These are phyloP conservation scores for Zalophus californianus DNA, from an alignment of 2,797 vertebrate genomes.

Conservation along the genomic window DNA sequence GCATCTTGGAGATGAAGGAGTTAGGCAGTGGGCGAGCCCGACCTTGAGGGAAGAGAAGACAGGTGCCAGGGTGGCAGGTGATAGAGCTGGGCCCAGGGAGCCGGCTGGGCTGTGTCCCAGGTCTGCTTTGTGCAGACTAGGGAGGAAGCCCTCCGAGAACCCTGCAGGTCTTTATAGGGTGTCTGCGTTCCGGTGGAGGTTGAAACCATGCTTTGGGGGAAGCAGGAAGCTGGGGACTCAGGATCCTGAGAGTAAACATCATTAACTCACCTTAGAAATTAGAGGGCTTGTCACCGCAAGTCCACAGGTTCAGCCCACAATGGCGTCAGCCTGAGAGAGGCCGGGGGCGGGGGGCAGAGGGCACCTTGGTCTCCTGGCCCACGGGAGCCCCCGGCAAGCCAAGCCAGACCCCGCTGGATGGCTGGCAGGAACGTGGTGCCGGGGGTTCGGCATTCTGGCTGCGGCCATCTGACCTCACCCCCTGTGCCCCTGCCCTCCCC, in stretches of 20 bases:
- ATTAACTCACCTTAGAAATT: neutral
- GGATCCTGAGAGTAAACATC: neutral
- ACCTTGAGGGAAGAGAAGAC: too few species aligned
- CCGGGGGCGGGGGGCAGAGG: neutral
- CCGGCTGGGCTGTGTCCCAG: rapidly evolving
- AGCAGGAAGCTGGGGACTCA: neutral
- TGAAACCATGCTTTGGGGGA: rapidly evolving
- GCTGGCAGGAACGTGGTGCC: rapidly evolving
- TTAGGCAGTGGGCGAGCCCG: rapidly evolving
- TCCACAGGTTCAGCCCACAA: neutral
- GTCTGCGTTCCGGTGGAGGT: neutral
- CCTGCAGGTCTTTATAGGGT: rapidly evolving
- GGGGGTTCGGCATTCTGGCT: rapidly evolving
- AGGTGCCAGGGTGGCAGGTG: rapidly evolving
- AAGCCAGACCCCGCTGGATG: neutral
- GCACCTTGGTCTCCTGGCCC: rapidly evolving
- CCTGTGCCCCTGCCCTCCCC: too few species aligned
- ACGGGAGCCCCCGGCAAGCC: rapidly evolving
- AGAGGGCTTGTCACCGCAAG: neutral
- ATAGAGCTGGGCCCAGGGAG: rapidly evolving
- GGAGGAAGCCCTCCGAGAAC: rapidly evolving
- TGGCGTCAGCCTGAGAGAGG: neutral
- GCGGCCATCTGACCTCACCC: rapidly evolving
- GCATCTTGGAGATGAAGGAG: rapidly evolving
- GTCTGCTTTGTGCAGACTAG: rapidly evolving